Evolutionary conservation across 2,888 invertebrate genomes (phyloP).

Genomic region (Mesodorylaimus sp.): DNA sequence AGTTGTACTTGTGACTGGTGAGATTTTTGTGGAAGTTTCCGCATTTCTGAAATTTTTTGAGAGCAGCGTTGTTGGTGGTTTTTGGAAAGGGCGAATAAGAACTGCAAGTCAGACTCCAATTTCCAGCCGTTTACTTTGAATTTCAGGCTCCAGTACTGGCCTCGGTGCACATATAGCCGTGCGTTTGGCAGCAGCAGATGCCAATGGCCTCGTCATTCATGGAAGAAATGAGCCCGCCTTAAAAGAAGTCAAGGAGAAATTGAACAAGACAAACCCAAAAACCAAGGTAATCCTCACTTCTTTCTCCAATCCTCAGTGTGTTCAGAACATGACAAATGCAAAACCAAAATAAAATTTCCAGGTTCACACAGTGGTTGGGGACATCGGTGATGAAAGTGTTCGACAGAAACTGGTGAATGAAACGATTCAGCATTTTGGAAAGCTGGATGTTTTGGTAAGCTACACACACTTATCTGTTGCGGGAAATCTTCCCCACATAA

Average conservation of each 20-base stretch:
- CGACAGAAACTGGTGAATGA: background rate
- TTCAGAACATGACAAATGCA: too few species aligned
- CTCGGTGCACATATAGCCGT: constrained; percentile 63
- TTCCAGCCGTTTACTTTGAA: background rate
- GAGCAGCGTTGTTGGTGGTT: too few species aligned
- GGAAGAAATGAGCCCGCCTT: constrained; percentile 52
- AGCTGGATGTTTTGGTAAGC: background rate
- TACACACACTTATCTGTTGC: too few species aligned
- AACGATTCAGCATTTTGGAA: background rate
- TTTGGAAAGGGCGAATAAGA: too few species aligned
- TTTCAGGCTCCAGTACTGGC: constrained; percentile 57
- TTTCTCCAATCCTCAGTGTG: too few species aligned
- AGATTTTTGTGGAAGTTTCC: too few species aligned
- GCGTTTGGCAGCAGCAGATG: constrained; percentile 51
- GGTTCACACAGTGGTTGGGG: background rate
- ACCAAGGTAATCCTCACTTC: too few species aligned
- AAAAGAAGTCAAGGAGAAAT: constrained; percentile 32
- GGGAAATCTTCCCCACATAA: too few species aligned
- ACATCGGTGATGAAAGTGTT: background rate
- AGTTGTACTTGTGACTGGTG: too few species aligned
- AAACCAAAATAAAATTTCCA: too few species aligned
- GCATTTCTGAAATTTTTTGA: too few species aligned
- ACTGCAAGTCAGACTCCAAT: too few species aligned
- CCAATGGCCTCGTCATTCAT: constrained; percentile 49
- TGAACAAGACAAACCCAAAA: background rate